Evolutionary conservation across 2,113 vertebrate species (phyloP).

Genomic region (Penelope pileata): DNA sequence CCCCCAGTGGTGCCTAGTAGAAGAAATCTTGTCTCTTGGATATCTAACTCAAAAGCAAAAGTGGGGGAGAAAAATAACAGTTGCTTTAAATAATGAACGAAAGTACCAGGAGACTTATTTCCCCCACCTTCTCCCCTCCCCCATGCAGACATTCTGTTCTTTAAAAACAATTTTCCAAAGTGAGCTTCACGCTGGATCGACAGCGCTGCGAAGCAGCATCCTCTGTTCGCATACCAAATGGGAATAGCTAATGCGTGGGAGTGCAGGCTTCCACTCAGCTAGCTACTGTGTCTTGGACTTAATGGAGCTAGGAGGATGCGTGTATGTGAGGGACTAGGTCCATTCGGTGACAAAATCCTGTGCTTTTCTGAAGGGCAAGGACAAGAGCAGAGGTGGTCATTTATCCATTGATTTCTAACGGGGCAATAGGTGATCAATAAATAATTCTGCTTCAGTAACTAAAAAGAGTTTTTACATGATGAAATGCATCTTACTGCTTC

Average conservation of each 20-base stretch:
- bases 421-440: neutral
- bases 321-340: neutral
- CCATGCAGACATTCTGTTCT: slow-evolving; percentile 23
- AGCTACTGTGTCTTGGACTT: neutral
- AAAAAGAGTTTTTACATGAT: neutral
- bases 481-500: neutral
- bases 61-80: slow-evolving; percentile 28
- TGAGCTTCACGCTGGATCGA: slow-evolving; percentile 21
- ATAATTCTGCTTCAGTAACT: neutral
- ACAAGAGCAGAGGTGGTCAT: neutral
- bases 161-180: slow-evolving; percentile 38
- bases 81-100: slow-evolving; percentile 59
- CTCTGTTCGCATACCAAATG: neutral
- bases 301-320: neutral
- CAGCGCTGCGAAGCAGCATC: slow-evolving; percentile 12
- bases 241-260: slow-evolving; percentile 9
- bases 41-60: slow-evolving; percentile 40
- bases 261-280: neutral
- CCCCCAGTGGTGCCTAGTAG: neutral
- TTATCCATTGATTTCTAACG: neutral
- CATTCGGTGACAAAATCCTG: neutral
- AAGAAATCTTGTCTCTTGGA: slow-evolving; percentile 35
- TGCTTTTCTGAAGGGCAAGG: neutral
- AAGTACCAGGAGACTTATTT: slow-evolving; percentile 16
- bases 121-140: neutral